Conservation (phyloP, 2,888 invertebrate genomes). For the Athripsodes cinereus region DNA sequence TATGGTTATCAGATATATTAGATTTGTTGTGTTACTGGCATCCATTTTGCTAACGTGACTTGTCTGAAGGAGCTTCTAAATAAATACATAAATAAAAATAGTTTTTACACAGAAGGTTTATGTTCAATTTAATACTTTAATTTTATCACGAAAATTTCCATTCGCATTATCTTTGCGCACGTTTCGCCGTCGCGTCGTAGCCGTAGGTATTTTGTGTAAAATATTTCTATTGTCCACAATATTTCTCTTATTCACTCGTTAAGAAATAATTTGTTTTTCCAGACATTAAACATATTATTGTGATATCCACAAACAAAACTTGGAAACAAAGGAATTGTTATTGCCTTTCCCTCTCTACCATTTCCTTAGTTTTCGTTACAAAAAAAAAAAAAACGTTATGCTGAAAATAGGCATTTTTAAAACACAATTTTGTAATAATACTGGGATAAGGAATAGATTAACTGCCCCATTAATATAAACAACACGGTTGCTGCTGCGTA, state of each 20-base stretch:
- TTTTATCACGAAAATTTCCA: too few relatives aligned
- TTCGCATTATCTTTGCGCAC: too few relatives aligned
- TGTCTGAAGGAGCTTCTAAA: too few relatives aligned
- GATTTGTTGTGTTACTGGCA: too few relatives aligned
- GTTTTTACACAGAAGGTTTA: too few relatives aligned
- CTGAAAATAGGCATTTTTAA: background rate
- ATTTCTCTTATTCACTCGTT: slow-evolving; percentile 8
- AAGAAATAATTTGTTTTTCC: slow-evolving; percentile 22
- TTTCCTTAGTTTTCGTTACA: background rate
- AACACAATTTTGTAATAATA: background rate
- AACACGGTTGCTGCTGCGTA: background rate
- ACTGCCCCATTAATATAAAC: background rate
- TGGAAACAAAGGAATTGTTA: background rate
- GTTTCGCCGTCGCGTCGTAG: too few relatives aligned
- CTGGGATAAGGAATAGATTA: background rate
- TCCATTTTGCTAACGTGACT: too few relatives aligned
- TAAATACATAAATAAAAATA: too few relatives aligned
- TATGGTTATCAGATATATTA: too few relatives aligned
- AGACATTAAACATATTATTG: slow-evolving; percentile 23
- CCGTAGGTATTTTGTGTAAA: background rate
- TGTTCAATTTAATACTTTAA: too few relatives aligned
- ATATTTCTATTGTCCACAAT: background rate
- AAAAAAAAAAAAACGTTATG: background rate
- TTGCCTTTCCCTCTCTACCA: background rate
- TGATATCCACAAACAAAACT: background rate